These are phyloP conservation scores for Nicator chloris DNA, from an alignment of 2,113 vertebrate genomes.

Conservation along the genomic window DNA sequence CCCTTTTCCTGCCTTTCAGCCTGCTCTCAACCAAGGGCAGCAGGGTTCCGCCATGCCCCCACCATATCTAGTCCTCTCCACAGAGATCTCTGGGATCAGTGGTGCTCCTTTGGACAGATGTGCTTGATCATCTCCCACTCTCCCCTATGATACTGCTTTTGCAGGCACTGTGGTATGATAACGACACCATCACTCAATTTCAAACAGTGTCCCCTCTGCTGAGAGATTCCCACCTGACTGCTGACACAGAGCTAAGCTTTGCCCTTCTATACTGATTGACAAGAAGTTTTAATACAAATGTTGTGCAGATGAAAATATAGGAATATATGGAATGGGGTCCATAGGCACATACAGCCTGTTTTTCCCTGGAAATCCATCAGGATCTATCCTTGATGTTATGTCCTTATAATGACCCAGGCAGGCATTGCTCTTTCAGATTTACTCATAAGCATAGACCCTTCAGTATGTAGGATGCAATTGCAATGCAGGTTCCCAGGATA, in stretches of 20 bases:
- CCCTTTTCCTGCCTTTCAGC: neutral
- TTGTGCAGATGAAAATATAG: neutral
- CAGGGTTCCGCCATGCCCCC: too few relatives aligned
- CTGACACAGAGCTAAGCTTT: neutral
- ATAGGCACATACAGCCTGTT: neutral
- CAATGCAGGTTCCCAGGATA: neutral
- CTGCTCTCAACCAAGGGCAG: neutral
- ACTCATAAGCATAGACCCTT: neutral
- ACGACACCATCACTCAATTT: neutral
- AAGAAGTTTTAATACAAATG: neutral
- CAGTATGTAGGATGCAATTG: neutral
- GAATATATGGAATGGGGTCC: neutral
- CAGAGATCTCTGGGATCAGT: neutral
- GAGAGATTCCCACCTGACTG: neutral
- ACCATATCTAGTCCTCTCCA: neutral
- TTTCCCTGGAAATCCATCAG: neutral
- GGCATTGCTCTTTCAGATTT: neutral
- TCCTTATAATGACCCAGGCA: rapidly evolving
- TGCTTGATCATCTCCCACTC: neutral
- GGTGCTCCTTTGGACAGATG: neutral
- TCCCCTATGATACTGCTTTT: neutral
- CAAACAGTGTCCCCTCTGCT: neutral
- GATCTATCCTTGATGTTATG: neutral
- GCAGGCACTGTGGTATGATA: neutral
- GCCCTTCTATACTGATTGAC: neutral